Evolutionary conservation across 2,888 invertebrate species (phyloP), one percentile per base, ranked within the genome.

Genomic region (Lagria hirta): DNA sequence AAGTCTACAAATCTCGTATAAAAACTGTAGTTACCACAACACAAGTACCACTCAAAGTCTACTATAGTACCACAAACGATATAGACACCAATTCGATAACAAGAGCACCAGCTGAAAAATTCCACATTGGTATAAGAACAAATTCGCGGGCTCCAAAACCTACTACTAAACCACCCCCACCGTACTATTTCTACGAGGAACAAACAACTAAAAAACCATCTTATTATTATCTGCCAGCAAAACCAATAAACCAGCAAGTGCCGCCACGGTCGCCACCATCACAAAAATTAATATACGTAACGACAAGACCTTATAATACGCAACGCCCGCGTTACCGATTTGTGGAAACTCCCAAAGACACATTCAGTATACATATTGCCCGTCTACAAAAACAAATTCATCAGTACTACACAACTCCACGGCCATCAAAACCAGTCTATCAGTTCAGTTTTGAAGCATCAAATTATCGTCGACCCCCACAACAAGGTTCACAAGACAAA

Each of bases 371-470:
- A 53, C 83, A 84, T 68, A 80, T 84, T 32, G 78, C 81, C 33
- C 77, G 80, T 35, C 76, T 84, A 49, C 79, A 82, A 51, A 79
- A 83, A 54, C 82, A 83, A 12, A 76, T 84, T 28, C 79, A 82
- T 43, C 61, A 67, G 20, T 78, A 79, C 52, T 81, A 78, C 51
- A 79, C 78, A 5, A 77, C 78, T 2, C 75, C 75, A 29, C 75
- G 77, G 34, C 81, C 82, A 3, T 51, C 52, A 10, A 78, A 81
- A 60, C 83, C 85, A 1, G 75, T 83, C 4, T 87, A 86, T 62
- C 86, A 87, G 62, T 88, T 82, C 64, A 84, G 82, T 58, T 87
- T 83, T 61, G 82, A 87, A 62, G 77, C 81, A 0, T 75, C 80
- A 5, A 73, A 75, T 52, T 75, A 75, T 46, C 69, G 68, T 13